Evolutionary conservation across 2,113 vertebrate species (phyloP).

Genomic region (Rhynchomys soricoides): DNA sequence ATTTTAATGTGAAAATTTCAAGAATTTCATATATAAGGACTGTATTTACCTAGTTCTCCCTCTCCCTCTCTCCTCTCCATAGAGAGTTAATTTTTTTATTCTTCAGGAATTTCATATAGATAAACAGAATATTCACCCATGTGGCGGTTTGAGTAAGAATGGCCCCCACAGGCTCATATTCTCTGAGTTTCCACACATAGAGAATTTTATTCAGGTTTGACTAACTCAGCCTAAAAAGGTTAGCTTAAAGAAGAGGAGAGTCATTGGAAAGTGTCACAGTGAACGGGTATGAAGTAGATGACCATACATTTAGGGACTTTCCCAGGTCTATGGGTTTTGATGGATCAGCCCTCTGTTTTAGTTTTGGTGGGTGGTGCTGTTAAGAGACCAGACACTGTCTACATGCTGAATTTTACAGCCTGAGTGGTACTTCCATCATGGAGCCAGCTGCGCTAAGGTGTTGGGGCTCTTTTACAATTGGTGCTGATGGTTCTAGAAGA

Average conservation of each 20-base stretch:
- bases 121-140: background rate
- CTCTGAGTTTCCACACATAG: background rate
- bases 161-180: background rate
- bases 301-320: background rate
- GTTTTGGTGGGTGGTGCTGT: too few relatives aligned
- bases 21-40: background rate
- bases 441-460: too few relatives aligned
- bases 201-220: background rate
- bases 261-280: background rate
- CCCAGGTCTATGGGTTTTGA: background rate
- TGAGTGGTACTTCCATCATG: too few relatives aligned
- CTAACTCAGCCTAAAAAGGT: background rate
- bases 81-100: background rate
- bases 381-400: too few relatives aligned
- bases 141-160: background rate
- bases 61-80: background rate
- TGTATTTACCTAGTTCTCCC: background rate
- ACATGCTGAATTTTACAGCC: too few relatives aligned
- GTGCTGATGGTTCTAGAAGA: constrained; percentile 12
- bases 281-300: background rate
- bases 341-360: background rate
- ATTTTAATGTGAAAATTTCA: background rate
- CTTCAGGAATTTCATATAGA: background rate
- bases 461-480: background rate
- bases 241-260: constrained; percentile 4